These are phyloP conservation scores for Arnoldichthys spilopterus DNA, from an alignment of 2,797 vertebrate genomes.

Conservation along the genomic window DNA sequence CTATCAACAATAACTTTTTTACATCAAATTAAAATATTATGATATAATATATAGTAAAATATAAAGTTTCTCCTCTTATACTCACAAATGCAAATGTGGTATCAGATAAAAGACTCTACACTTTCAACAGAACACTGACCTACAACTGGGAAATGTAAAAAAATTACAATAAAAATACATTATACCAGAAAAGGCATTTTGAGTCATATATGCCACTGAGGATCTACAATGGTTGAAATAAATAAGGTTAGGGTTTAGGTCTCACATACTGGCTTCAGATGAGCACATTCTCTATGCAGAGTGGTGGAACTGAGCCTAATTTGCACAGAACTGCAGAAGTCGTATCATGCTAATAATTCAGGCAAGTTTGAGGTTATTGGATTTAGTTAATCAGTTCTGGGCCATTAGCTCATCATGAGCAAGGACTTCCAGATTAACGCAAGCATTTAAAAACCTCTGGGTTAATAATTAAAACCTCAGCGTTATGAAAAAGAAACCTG, in stretches of 20 bases:
- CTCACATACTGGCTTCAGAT: background rate
- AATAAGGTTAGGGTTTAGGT: background rate
- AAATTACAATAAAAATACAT: background rate
- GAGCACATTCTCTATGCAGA: constrained; percentile 14
- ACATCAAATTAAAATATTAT: too few relatives aligned
- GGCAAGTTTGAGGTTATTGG: constrained; percentile 49
- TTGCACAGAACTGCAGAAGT: constrained; percentile 23
- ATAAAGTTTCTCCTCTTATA: too few relatives aligned
- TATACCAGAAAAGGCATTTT: too few relatives aligned
- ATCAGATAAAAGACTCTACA: too few relatives aligned
- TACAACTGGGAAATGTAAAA: background rate
- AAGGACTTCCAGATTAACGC: constrained; percentile 42
- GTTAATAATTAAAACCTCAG: constrained; percentile 53
- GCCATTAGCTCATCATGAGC: constrained; percentile 50
- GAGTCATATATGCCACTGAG: background rate
- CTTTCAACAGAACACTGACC: background rate
- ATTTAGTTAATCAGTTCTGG: constrained; percentile 55
- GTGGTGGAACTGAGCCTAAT: constrained; percentile 24
- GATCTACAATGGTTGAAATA: background rate
- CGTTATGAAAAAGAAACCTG: constrained; percentile 22
- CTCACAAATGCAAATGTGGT: background rate
- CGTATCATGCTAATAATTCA: constrained; percentile 41
- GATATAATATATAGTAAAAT: too few relatives aligned
- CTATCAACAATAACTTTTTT: too few relatives aligned
- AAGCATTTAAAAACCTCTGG: constrained; percentile 45